A percentile compares a stretch with the other conserved stretches of the same genome.
Conservation (phyloP, 2,113 vertebrate genomes). For the Tilapia sparmanii region DNA sequence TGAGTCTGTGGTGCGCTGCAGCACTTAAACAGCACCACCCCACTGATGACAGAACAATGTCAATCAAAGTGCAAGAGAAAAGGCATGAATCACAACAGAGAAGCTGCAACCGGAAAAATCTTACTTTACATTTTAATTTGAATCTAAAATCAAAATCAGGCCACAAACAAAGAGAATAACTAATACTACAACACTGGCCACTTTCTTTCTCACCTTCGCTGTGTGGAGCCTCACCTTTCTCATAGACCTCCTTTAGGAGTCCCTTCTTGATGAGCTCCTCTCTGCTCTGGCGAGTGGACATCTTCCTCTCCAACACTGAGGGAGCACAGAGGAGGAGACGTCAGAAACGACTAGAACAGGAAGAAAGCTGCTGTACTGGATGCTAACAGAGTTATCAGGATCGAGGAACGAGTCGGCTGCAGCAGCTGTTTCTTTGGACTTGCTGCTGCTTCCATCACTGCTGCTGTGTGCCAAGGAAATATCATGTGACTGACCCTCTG, state of each 20-base stretch:
- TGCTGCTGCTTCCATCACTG: background rate
- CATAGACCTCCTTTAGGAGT: slow-evolving; percentile 93
- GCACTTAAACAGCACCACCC: background rate
- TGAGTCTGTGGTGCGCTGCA: background rate
- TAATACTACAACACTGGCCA: background rate
- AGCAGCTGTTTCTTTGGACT: background rate
- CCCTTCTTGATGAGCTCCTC: slow-evolving; percentile 98
- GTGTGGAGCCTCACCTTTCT: slow-evolving; percentile 80
- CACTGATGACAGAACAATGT: background rate
- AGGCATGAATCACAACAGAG: background rate
- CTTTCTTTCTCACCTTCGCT: background rate
- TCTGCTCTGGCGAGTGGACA: slow-evolving; percentile 96
- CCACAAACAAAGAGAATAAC: background rate
- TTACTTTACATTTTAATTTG: background rate
- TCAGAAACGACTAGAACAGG: background rate
- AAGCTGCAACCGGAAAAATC: background rate
- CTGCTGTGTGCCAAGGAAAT: background rate
- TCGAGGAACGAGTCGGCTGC: background rate
- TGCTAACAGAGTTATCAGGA: background rate
- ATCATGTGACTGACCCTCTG: background rate
- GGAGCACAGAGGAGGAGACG: background rate
- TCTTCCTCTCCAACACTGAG: slow-evolving; percentile 94
- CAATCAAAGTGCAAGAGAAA: background rate
- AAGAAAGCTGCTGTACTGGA: background rate
- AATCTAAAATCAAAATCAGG: background rate